Evolutionary conservation across 2,888 invertebrate species (phyloP), one percentile per base, ranked within the genome.

Genomic region (Caenorhabditis sp.): DNA sequence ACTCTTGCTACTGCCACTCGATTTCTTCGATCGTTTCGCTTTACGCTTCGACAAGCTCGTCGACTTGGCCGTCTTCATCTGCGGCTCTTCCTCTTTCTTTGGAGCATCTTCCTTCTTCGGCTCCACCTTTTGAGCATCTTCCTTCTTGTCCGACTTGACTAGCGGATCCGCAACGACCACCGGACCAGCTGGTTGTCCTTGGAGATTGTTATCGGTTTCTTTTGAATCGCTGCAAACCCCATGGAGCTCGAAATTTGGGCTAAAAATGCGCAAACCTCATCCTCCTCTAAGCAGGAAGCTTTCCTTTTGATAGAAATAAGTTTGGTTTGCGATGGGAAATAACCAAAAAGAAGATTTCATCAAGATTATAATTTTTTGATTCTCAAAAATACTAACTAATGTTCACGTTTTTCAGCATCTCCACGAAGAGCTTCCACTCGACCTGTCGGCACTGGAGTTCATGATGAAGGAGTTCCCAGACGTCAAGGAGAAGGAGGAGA

Each of bases 401-500:
- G 5, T 19, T 19, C n/a, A 19, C 28, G 10, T 59, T 38, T 88
- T 90, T 19, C 90, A 94, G 93, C 99, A 99, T 94, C 94, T 99
- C 90, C 97, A 97, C 92, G 99, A 99, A 93, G 94, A 97, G 82
- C 94, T 99, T 28, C 98, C 99, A 93, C 93, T 99, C 92, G 96
- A 98, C 92, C 94, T 96, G 88, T 96, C 97, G 26, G 98, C 99
- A 12, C 93, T 99, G 54, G 98, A 99, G 90, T 99, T 98, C 93
- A 99, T 99, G 98, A 95, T 98, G 96, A 95, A 95, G 92, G 95
- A 95, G 90, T 99, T 97, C 93, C 98, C 99, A 0, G 96, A 96
- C 14, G 96, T 99, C 8, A 97, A 98, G 90, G 99, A 99, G 93
- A 95, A 96, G 35, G 99, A 99, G 93, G 98, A 98, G 93, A 98